A percentile compares a stretch with the other conserved stretches of the same genome.
These are phyloP conservation scores for Orthosia gracilis DNA, from an alignment of 2,888 invertebrate genomes.

Conservation along the genomic window DNA sequence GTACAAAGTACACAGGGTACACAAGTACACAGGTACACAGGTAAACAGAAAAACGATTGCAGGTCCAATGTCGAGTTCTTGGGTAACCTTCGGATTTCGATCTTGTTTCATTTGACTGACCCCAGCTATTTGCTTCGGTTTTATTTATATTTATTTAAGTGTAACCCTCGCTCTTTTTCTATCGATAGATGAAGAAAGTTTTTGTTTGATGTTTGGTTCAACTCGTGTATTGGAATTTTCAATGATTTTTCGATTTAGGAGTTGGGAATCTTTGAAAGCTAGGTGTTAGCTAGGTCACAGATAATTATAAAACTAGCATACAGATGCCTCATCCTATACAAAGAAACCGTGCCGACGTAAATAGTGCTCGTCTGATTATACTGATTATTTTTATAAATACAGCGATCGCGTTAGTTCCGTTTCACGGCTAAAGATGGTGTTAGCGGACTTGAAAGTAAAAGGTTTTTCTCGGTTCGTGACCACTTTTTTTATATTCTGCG, in stretches of 20 bases:
- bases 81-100: conserved; percentile 63
- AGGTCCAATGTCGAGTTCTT: conserved; percentile 72
- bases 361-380: no score
- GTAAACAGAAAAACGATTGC: conserved; percentile 69
- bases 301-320: no score
- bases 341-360: no score
- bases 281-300: no score
- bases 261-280: background rate
- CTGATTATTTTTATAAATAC: no score
- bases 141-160: conserved; percentile 52
- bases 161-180: conserved; percentile 15
- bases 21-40: conserved; percentile 25
- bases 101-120: conserved; percentile 60
- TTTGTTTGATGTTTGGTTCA: conserved; percentile 23
- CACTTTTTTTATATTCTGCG: no score
- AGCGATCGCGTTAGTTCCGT: no score
- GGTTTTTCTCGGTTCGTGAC: no score
- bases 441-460: no score
- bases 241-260: background rate
- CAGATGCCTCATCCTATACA: no score
- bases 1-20: conserved; percentile 29
- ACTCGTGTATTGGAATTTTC: conserved; percentile 6
- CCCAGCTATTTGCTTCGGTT: conserved; percentile 53
- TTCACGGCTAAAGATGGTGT: no score
- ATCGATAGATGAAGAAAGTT: conserved; percentile 2